phyloP scores from a whole-genome alignment of 2,888 invertebrate species.

The Drosophila pseudotalamancana region DNA sequence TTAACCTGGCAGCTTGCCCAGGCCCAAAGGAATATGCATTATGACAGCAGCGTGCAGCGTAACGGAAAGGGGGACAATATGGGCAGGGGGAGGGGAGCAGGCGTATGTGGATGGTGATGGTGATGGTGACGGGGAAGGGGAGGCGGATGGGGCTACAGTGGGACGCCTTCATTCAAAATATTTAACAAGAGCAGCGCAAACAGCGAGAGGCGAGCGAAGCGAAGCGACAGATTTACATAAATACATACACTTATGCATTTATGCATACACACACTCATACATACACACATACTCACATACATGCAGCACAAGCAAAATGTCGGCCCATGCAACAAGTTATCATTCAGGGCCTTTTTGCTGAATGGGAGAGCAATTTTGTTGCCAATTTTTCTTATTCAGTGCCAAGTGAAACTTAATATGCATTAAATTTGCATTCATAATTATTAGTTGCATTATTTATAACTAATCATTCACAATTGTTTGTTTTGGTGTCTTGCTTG shows the following conservation, averaged over 20 bases:
- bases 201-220: not conserved
- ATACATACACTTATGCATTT: too few species aligned
- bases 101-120: not conserved
- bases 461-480: not conserved
- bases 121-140: too few species aligned
- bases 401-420: conserved; percentile 4
- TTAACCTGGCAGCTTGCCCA: conserved; percentile 62
- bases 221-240: conserved; percentile 1
- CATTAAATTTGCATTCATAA: not conserved
- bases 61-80: not conserved
- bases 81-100: too few species aligned
- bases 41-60: conserved; percentile 28
- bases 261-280: too few species aligned
- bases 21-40: conserved; percentile 57
- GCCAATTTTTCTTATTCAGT: not conserved
- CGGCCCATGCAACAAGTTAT: conserved; percentile 42
- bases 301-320: not conserved
- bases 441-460: not conserved
- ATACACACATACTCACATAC: too few species aligned
- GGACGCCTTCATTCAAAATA: conserved; percentile 24
- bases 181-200: not conserved
- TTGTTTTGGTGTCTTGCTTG: not conserved
- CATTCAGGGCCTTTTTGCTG: conserved; percentile 23
- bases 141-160: too few species aligned
- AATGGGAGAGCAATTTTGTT: conserved; percentile 19